phyloP scores from a whole-genome alignment of 2,113 vertebrate species.

The Ancistrus triradiatus region DNA sequence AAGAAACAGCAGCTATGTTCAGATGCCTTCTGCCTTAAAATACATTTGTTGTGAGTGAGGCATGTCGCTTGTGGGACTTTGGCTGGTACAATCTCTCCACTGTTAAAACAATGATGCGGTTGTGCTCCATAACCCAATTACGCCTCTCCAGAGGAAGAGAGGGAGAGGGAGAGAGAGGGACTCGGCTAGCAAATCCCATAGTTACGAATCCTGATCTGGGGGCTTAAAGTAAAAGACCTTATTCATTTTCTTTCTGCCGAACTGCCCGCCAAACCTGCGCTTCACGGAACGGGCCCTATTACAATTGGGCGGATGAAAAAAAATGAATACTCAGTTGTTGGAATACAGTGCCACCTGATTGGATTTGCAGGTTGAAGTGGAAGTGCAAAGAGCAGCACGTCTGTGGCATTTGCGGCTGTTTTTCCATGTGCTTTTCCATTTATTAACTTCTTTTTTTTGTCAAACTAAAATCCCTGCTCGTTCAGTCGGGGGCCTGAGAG shows the following conservation, averaged over 20 bases:
- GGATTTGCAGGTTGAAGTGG: slow-evolving; percentile 6
- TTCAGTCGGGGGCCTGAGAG: background rate
- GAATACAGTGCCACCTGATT: slow-evolving; percentile 15
- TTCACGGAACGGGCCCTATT: background rate
- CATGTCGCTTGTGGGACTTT: slow-evolving; percentile 71
- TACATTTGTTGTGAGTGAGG: slow-evolving; percentile 66
- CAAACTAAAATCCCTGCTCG: slow-evolving; percentile 1
- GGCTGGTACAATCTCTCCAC: slow-evolving; percentile 74
- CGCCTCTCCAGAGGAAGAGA: slow-evolving; percentile 68
- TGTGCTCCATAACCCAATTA: slow-evolving; percentile 79
- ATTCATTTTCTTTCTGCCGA: slow-evolving; percentile 60
- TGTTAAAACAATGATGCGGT: slow-evolving; percentile 77
- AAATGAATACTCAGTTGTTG: slow-evolving; percentile 1
- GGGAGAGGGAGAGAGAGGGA: slow-evolving; percentile 70
- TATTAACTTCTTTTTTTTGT: slow-evolving; percentile 24
- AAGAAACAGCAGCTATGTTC: background rate
- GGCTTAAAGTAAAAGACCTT: slow-evolving; percentile 63
- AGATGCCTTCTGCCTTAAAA: slow-evolving; percentile 40
- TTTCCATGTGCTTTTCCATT: slow-evolving; percentile 27
- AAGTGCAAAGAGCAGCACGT: background rate
- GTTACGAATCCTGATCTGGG: slow-evolving; percentile 70
- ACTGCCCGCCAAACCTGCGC: no score
- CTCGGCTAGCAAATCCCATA: slow-evolving; percentile 73
- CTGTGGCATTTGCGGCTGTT: slow-evolving; percentile 7
- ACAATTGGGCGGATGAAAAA: slow-evolving; percentile 10